A percentile compares a stretch with the other conserved stretches of the same genome.
Conservation (phyloP, 2,797 vertebrate genomes). For the Sardinella longiceps region DNA sequence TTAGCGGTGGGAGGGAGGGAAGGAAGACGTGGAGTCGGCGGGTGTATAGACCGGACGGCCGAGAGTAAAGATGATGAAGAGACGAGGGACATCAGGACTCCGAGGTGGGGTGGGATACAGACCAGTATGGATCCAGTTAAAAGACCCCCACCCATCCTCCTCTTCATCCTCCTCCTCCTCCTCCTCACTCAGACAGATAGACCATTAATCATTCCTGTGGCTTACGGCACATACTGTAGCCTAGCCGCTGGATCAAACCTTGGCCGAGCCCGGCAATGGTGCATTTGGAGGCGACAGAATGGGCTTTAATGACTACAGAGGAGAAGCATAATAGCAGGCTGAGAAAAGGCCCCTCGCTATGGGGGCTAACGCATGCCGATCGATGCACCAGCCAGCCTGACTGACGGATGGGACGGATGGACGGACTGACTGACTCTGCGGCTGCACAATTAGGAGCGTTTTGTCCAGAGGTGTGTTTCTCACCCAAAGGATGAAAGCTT, state of each 20-base stretch:
- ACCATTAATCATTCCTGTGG: constrained; percentile 10
- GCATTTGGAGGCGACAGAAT: not conserved
- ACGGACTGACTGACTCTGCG: not conserved
- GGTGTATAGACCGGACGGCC: not conserved
- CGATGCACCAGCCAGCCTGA: not conserved
- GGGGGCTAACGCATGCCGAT: not conserved
- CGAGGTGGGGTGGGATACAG: not conserved
- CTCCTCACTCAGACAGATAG: not conserved
- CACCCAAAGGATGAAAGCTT: constrained; percentile 13
- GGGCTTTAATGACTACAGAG: constrained; percentile 17
- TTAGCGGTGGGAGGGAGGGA: no score
- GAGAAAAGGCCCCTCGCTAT: not conserved
- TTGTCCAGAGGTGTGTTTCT: constrained; percentile 21
- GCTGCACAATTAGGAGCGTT: constrained; percentile 5
- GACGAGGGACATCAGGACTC: not conserved
- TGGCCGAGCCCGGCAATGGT: not conserved
- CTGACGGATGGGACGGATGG: no score
- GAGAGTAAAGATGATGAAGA: constrained; percentile 1
- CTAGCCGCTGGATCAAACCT: not conserved
- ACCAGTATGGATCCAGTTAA: not conserved
- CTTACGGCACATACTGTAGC: not conserved
- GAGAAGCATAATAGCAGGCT: not conserved
- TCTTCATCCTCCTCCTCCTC: not conserved
- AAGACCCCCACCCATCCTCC: not conserved
- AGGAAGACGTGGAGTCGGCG: no score